phyloP scores from a whole-genome alignment of 37 sponge, comb jelly and placozoan genomes.

The Hormiphora californensis region DNA sequence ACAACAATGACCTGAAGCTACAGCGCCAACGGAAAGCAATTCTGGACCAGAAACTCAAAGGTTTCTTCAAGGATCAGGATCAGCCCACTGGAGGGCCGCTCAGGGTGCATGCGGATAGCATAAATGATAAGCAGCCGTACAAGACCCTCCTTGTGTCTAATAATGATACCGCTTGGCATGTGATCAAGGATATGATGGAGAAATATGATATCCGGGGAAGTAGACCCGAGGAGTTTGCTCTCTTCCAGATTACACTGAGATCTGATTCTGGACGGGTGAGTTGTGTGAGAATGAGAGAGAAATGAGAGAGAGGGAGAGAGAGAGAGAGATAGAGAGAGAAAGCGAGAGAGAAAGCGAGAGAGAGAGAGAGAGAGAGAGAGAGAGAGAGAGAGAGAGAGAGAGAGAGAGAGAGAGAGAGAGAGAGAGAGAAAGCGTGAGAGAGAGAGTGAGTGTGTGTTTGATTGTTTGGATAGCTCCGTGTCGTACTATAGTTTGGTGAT shows the following conservation, averaged over 20 bases:
- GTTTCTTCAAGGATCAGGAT: not conserved
- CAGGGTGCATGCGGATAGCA: constrained; percentile 3
- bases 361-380: no score
- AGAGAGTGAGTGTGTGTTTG: no score
- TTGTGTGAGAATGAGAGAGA: no score
- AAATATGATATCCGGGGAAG: constrained; percentile 51
- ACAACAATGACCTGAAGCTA: constrained; percentile 21
- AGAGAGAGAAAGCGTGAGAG: no score
- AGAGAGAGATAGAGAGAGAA: no score
- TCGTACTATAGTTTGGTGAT: no score
- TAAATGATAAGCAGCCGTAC: constrained; percentile 48
- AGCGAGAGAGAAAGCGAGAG: no score
- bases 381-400: no score
- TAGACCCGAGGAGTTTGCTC: constrained; percentile 51
- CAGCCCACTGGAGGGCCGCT: constrained; percentile 22
- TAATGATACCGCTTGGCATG: constrained; percentile 18
- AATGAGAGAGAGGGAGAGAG: no score
- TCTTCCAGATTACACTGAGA: constrained; percentile 41
- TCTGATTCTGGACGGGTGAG: not conserved
- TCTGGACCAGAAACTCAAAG: constrained; percentile 3
- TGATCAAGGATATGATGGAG: constrained; percentile 51
- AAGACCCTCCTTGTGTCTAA: constrained; percentile 25
- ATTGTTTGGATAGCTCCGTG: no score
- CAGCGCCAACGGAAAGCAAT: constrained; percentile 22
- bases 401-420: no score